phyloP scores from a whole-genome alignment of 2,888 invertebrate genomes.

The Spisula subtruncata region DNA sequence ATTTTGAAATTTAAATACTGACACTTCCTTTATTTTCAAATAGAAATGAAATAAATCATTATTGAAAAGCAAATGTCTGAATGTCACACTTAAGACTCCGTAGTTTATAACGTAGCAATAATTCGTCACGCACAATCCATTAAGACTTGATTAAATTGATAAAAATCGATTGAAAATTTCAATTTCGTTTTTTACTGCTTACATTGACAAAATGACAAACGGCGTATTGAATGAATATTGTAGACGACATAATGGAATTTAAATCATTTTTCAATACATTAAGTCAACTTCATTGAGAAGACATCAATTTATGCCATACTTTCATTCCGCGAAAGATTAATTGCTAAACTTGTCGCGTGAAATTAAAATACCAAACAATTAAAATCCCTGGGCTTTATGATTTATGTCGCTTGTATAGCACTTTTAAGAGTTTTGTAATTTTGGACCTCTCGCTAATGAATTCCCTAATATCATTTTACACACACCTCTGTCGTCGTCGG shows the following conservation, averaged over 20 bases:
- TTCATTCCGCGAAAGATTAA: neutral
- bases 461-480: neutral
- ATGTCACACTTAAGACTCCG: too few relatives aligned
- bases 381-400: neutral
- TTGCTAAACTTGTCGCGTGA: neutral
- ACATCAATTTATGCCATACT: neutral
- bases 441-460: neutral
- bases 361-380: neutral
- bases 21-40: too few relatives aligned
- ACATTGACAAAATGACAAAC: neutral
- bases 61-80: too few relatives aligned
- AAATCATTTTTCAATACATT: neutral
- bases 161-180: neutral
- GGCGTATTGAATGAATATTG: neutral
- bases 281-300: neutral
- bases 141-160: neutral
- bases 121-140: neutral
- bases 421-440: constrained; percentile 15
- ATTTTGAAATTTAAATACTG: too few relatives aligned
- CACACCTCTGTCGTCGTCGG: neutral
- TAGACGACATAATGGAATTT: neutral
- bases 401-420: neutral
- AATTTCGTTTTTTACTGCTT: neutral
- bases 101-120: neutral
- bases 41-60: too few relatives aligned